These are phyloP conservation scores for Diorhabda elongata DNA, from an alignment of 1,140 invertebrate species.

Conservation along the genomic window DNA sequence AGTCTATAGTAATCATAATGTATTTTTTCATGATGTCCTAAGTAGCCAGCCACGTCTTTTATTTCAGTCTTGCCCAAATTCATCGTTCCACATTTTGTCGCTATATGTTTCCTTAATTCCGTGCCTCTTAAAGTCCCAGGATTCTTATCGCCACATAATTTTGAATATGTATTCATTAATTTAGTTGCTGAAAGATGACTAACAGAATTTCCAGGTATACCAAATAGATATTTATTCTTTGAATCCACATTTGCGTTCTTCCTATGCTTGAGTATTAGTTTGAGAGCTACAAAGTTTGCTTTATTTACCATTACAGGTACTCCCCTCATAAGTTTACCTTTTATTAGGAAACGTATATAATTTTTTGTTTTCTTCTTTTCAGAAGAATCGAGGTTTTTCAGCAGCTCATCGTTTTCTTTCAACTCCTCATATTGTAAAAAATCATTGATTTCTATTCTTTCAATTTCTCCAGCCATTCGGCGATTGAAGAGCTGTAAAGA, in stretches of 20 bases:
- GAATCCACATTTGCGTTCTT: slow-evolving; percentile 4
- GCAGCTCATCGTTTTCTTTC: not conserved
- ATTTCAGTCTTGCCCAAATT: slow-evolving; percentile 3
- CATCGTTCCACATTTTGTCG: not conserved
- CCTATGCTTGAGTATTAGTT: slow-evolving; percentile 1
- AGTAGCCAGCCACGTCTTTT: not conserved
- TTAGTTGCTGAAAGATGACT: not conserved
- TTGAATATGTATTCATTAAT: not conserved
- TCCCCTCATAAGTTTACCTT: slow-evolving; percentile 7
- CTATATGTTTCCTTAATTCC: slow-evolving; percentile 2
- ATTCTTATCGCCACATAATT: not conserved
- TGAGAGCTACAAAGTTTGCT: not conserved
- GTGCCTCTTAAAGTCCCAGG: not conserved
- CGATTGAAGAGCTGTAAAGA: slow-evolving; percentile 4
- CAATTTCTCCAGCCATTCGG: slow-evolving; percentile 12
- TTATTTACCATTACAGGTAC: slow-evolving; percentile 10
- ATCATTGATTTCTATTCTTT: not conserved
- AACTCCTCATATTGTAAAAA: not conserved
- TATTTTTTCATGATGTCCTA: slow-evolving; percentile 6
- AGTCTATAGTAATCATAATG: not conserved
- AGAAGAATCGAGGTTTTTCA: not conserved
- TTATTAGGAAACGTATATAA: slow-evolving; percentile 10
- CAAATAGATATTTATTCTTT: slow-evolving; percentile 12
- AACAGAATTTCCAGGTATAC: not conserved
- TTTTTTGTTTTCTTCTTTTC: not conserved